A percentile compares a stretch with the other conserved stretches of the same genome.
phyloP scores from a whole-genome alignment of 2,113 vertebrate genomes.

The Callospermophilus lateralis region DNA sequence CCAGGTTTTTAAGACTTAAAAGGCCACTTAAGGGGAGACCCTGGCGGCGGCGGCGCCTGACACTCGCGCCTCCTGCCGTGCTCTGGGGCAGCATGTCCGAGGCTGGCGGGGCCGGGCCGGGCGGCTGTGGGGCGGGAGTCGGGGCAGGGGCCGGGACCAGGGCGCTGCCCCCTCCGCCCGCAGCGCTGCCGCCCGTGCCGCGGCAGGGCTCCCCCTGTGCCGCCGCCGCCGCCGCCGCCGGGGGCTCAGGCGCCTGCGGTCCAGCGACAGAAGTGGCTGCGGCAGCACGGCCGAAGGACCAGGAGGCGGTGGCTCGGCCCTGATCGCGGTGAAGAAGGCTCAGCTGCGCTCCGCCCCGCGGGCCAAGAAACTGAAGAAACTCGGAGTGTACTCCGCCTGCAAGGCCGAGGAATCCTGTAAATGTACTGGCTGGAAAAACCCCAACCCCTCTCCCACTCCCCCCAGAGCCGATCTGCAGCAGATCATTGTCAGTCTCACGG shows the following conservation, averaged over 20 bases:
- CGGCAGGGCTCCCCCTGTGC: conserved; percentile 70
- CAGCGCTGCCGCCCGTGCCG: conserved; percentile 66
- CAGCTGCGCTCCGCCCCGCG: conserved; percentile 96
- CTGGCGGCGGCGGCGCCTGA: conserved; percentile 78
- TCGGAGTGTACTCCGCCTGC: conserved; percentile 98
- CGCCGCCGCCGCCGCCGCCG: conserved; percentile 71
- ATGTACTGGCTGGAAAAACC: no score
- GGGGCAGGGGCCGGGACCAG: conserved; percentile 68
- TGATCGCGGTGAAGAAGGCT: conserved; percentile 95
- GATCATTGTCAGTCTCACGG: no score
- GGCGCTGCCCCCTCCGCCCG: conserved; percentile 55
- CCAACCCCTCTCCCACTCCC: no score
- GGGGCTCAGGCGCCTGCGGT: conserved; percentile 76
- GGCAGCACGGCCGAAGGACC: conserved; percentile 90
- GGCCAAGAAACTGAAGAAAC: conserved; percentile 99
- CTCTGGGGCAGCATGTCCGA: conserved; percentile 80
- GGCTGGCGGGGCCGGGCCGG: conserved; percentile 76
- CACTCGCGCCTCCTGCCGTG: conserved; percentile 71
- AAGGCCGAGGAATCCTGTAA: no score
- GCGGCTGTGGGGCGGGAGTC: conserved; percentile 24
- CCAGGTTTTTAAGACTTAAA: no score
- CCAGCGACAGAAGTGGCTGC: conserved; percentile 82
- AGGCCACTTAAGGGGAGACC: no score
- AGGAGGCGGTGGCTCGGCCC: conserved; percentile 92
- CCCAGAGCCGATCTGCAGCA: no score